A percentile compares a stretch with the other conserved stretches of the same genome.
Evolutionary conservation across 2,888 invertebrate genomes (phyloP).

Genomic region (Tetanocera ferruginea): DNA sequence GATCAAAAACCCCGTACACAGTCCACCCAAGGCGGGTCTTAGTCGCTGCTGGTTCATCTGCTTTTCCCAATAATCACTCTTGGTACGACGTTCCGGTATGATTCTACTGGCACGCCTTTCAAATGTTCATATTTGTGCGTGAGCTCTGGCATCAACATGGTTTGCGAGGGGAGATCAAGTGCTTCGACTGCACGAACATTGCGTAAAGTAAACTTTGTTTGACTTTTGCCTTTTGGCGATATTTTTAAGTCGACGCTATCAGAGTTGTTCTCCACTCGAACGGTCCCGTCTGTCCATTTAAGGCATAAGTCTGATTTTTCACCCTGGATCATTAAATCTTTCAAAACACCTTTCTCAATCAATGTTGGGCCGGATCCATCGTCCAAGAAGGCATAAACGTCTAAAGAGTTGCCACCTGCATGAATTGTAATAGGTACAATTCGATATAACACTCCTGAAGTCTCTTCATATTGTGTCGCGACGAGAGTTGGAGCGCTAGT

Average conservation of each 20-base stretch:
- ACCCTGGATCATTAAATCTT: conserved; percentile 26
- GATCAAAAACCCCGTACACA: conserved; percentile 27
- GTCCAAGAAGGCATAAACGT: conserved; percentile 41
- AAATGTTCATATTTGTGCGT: conserved; percentile 4
- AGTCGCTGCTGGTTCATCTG: conserved; percentile 39
- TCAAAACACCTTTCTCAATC: conserved; percentile 28
- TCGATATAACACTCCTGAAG: conserved; percentile 15
- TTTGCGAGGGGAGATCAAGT: background rate
- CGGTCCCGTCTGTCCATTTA: conserved; percentile 39
- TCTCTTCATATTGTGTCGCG: background rate
- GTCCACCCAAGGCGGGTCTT: conserved; percentile 40
- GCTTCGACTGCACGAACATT: background rate
- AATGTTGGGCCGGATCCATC: conserved; percentile 38
- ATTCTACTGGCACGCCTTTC: conserved; percentile 29
- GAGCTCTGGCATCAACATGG: background rate
- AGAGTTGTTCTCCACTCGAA: conserved; percentile 29
- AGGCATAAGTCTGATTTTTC: conserved; percentile 37
- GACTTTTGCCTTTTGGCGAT: background rate
- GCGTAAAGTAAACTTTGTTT: background rate
- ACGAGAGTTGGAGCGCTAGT: background rate
- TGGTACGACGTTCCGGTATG: conserved; percentile 31
- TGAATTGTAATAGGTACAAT: conserved; percentile 28
- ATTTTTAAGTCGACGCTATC: background rate
- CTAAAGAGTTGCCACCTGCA: background rate
- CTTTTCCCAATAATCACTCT: conserved; percentile 42